phyloP scores from a whole-genome alignment of 2,797 vertebrate genomes.

The Meda fulgida region DNA sequence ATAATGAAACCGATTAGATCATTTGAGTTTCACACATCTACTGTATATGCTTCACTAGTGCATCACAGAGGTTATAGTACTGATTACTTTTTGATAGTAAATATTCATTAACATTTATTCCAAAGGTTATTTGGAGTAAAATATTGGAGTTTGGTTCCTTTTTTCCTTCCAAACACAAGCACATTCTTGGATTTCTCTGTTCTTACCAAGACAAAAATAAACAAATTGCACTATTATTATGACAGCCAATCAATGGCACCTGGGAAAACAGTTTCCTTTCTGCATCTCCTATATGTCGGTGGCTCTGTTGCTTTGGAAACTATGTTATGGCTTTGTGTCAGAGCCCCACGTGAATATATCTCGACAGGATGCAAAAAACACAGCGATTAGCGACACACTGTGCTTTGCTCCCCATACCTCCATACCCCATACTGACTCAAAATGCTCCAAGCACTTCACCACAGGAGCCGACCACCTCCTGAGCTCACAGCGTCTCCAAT shows the following conservation, averaged over 20 bases:
- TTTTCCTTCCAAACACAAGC: neutral
- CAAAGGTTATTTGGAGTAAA: neutral
- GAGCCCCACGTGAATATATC: constrained; percentile 10
- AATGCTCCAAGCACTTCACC: constrained; percentile 48
- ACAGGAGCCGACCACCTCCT: constrained; percentile 47
- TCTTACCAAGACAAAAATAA: constrained; percentile 10
- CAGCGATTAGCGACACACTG: constrained; percentile 57
- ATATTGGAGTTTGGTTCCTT: neutral
- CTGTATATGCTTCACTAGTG: neutral
- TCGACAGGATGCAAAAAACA: constrained; percentile 45
- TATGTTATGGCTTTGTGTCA: constrained; percentile 42
- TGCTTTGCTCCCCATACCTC: constrained; percentile 48
- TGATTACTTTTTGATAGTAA: neutral
- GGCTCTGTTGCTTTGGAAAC: constrained; percentile 38
- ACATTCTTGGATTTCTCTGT: neutral
- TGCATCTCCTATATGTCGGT: neutral
- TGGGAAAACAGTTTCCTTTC: constrained; percentile 18
- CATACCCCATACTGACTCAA: constrained; percentile 36
- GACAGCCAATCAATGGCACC: constrained; percentile 34
- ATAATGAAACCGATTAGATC: constrained; percentile 61
- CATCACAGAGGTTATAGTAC: neutral
- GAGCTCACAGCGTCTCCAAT: constrained; percentile 27
- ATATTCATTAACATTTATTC: neutral
- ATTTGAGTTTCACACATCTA: neutral
- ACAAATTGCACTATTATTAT: constrained; percentile 23